phyloP scores from a whole-genome alignment of 2,797 vertebrate species.

The Taenioides sp. region DNA sequence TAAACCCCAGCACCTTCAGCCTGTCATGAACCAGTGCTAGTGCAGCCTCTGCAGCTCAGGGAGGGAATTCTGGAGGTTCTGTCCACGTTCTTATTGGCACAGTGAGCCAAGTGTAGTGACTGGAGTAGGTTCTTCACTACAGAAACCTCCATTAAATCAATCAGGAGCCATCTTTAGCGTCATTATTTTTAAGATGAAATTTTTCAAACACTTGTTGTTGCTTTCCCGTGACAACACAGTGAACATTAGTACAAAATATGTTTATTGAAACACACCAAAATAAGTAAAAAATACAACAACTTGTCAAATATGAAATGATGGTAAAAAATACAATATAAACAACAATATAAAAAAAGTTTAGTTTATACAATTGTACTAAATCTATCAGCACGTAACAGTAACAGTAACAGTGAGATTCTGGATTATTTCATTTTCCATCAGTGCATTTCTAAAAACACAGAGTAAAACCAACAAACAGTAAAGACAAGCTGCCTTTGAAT shows the following conservation, averaged over 20 bases:
- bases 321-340: not conserved
- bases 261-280: not conserved
- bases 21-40: no score
- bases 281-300: not conserved
- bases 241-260: not conserved
- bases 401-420: not conserved
- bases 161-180: no score
- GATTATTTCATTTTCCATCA: not conserved
- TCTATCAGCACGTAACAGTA: not conserved
- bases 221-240: not conserved
- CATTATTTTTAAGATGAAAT: no score
- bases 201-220: no score
- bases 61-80: no score
- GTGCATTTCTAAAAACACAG: not conserved
- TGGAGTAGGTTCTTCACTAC: no score
- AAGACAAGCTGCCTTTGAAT: not conserved
- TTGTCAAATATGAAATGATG: not conserved
- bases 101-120: no score
- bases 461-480: not conserved
- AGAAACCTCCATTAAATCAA: no score
- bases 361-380: not conserved
- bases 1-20: no score
- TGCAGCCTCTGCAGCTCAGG: no score
- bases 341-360: conserved; percentile 10
- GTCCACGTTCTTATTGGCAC: no score